A percentile compares a stretch with the other conserved stretches of the same genome.
These are phyloP conservation scores for Rhagophthalmus giganteus DNA, from an alignment of 2,888 invertebrate genomes.

Conservation along the genomic window DNA sequence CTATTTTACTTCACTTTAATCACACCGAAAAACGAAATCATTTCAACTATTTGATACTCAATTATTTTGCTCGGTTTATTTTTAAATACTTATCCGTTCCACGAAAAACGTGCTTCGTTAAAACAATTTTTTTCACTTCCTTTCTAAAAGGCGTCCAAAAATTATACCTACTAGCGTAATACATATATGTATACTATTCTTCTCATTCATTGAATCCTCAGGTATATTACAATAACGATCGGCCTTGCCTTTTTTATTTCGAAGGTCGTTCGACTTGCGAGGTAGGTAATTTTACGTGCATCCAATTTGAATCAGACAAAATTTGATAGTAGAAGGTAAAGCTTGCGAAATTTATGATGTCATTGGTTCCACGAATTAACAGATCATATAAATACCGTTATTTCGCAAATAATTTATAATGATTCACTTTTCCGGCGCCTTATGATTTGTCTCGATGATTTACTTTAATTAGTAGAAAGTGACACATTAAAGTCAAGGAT, in stretches of 20 bases:
- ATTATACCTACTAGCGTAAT: not conserved
- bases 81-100: too few relatives aligned
- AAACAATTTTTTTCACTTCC: too few relatives aligned
- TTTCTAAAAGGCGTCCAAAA: too few relatives aligned
- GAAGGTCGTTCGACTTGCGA: constrained; percentile 13
- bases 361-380: constrained; percentile 10
- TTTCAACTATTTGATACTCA: too few relatives aligned
- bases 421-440: constrained; percentile 12
- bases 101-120: too few relatives aligned
- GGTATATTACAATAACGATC: constrained; percentile 1
- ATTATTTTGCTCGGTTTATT: too few relatives aligned
- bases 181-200: not conserved
- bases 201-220: constrained; percentile 7
- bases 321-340: not conserved
- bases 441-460: constrained; percentile 9
- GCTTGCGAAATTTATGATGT: not conserved
- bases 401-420: constrained; percentile 1
- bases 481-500: constrained; percentile 11
- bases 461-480: constrained; percentile 11
- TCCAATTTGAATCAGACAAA: not conserved
- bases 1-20: too few relatives aligned
- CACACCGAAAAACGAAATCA: too few relatives aligned
- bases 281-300: constrained; percentile 5
- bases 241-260: constrained; percentile 11
- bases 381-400: constrained; percentile 10